Conservation (phyloP, 1,140 invertebrate genomes). For the Trichogramma pretiosum region DNA sequence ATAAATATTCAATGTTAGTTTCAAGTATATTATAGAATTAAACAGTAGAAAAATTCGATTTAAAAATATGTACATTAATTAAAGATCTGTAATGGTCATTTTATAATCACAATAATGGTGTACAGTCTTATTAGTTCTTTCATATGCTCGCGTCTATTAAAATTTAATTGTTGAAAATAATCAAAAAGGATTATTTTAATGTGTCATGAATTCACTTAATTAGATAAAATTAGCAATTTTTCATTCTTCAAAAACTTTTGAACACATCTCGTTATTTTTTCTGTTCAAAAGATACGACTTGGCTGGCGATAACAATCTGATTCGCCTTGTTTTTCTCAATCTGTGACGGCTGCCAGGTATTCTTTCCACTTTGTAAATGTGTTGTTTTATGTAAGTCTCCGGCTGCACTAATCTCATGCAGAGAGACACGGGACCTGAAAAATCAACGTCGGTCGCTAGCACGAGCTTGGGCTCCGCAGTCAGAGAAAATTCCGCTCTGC, state of each 20-base stretch:
- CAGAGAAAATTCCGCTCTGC: constrained; percentile 61
- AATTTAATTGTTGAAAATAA: no score
- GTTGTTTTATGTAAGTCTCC: constrained; percentile 55
- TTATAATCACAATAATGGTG: no score
- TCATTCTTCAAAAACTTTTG: constrained; percentile 38
- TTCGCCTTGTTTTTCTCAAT: constrained; percentile 45
- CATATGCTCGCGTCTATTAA: no score
- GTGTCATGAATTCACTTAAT: no score
- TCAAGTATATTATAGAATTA: no score
- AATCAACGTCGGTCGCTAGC: constrained; percentile 70
- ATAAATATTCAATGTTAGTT: no score
- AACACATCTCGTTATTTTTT: constrained; percentile 75
- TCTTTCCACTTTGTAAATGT: constrained; percentile 59
- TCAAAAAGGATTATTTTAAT: no score
- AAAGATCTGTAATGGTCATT: no score
- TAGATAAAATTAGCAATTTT: no score
- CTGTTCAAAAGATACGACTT: constrained; percentile 66
- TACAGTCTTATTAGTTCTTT: no score
- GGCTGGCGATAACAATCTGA: constrained; percentile 47
- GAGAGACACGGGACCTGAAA: constrained; percentile 64
- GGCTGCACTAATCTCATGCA: constrained; percentile 75
- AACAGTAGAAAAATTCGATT: no score
- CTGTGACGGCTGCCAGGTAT: constrained; percentile 60
- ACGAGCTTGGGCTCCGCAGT: constrained; percentile 64
- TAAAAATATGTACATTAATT: no score